These are phyloP conservation scores for Drosophila equinoxialis DNA, from an alignment of 1,140 invertebrate species.

Conservation along the genomic window DNA sequence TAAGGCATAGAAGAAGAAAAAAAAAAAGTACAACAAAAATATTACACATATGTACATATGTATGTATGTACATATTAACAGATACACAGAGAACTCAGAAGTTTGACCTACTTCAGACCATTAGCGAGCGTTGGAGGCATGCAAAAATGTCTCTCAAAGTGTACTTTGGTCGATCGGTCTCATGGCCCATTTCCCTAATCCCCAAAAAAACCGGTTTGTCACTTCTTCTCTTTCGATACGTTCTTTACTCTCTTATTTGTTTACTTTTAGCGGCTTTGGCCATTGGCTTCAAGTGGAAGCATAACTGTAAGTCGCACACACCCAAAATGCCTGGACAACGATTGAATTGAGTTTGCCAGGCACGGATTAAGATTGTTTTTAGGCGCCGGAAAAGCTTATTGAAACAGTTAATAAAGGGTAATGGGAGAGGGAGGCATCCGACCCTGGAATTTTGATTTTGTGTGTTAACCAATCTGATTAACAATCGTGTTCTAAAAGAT, in stretches of 20 bases:
- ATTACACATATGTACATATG: not conserved
- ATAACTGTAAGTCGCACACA: slow-evolving; percentile 63
- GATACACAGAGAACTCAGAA: slow-evolving; percentile 26
- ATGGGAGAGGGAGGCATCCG: not conserved
- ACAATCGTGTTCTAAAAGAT: slow-evolving; percentile 67
- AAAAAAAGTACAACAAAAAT: slow-evolving; percentile 17
- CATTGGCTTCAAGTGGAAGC: slow-evolving; percentile 53
- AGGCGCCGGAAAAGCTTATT: too few relatives aligned
- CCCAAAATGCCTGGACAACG: slow-evolving; percentile 25
- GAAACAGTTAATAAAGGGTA: too few relatives aligned
- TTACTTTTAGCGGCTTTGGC: slow-evolving; percentile 41
- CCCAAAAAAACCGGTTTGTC: slow-evolving; percentile 27
- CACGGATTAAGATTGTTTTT: not conserved
- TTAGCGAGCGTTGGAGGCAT: slow-evolving; percentile 28
- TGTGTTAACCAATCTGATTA: slow-evolving; percentile 72
- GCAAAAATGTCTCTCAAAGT: slow-evolving; percentile 47
- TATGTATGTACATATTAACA: not conserved
- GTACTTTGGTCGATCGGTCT: not conserved
- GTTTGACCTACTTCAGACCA: slow-evolving; percentile 59
- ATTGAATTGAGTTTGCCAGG: not conserved
- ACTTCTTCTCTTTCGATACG: slow-evolving; percentile 39
- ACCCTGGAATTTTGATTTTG: slow-evolving; percentile 41
- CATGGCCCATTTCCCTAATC: not conserved
- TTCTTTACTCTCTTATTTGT: slow-evolving; percentile 51
- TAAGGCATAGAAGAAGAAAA: slow-evolving; percentile 22